phyloP scores from a whole-genome alignment of 2,888 invertebrate genomes.

The Germaria angustata region DNA sequence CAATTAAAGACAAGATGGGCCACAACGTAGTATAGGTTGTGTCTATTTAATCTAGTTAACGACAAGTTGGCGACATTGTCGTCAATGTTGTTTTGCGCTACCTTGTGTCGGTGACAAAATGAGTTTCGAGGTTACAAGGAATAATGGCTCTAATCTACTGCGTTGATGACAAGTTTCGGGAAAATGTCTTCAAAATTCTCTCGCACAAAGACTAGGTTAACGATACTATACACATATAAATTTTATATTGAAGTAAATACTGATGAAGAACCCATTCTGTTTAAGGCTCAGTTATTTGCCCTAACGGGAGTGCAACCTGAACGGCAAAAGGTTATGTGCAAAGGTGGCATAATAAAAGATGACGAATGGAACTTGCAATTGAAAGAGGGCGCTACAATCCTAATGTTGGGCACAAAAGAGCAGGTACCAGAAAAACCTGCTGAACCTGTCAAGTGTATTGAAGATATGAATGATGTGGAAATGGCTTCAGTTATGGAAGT shows the following conservation, averaged over 20 bases:
- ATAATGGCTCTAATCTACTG: no score
- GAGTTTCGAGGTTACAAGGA: no score
- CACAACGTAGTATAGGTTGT: no score
- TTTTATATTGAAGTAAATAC: conserved; percentile 96
- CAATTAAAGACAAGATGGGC: no score
- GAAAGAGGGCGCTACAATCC: conserved; percentile 90
- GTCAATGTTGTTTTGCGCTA: no score
- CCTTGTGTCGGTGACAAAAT: no score
- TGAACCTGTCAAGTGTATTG: conserved; percentile 93
- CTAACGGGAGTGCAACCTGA: conserved; percentile 97
- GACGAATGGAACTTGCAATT: conserved; percentile 93
- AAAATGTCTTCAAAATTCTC: no score
- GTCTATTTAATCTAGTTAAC: no score
- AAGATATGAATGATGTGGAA: conserved; percentile 97
- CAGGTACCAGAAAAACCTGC: conserved; percentile 92
- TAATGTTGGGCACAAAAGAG: conserved; percentile 98
- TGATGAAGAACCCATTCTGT: conserved; percentile 94
- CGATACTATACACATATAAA: no score
- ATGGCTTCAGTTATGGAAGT: conserved; percentile 91
- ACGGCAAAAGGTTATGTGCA: conserved; percentile 98
- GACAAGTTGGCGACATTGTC: no score
- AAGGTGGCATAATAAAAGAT: conserved; percentile 94
- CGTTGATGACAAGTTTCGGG: no score
- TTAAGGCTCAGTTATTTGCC: conserved; percentile 94
- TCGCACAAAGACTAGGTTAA: no score